phyloP scores from a whole-genome alignment of 2,113 vertebrate species.

The Axis porcinus region DNA sequence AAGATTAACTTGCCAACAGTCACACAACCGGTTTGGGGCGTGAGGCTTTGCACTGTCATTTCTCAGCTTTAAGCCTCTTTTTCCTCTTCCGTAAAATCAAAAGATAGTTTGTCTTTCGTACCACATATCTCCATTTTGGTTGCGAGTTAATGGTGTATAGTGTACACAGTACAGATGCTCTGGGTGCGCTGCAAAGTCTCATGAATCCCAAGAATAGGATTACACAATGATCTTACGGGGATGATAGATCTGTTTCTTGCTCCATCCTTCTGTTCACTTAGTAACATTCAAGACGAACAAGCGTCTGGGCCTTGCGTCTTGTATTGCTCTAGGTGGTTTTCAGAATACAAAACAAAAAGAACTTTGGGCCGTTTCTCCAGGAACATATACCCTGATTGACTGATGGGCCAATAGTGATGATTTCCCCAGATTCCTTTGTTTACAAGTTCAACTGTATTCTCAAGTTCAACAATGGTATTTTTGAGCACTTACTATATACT shows the following conservation, averaged over 20 bases:
- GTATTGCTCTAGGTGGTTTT: not conserved
- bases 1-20: too few relatives aligned
- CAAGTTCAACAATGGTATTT: not conserved
- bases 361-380: not conserved
- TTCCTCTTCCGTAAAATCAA: not conserved
- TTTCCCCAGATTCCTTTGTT: not conserved
- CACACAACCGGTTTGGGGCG: too few relatives aligned
- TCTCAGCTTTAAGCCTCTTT: not conserved
- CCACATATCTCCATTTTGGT: not conserved
- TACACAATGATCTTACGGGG: not conserved
- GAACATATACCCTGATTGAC: not conserved
- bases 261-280: not conserved
- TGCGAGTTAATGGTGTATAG: not conserved
- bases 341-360: constrained; percentile 7
- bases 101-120: not conserved
- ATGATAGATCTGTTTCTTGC: not conserved
- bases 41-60: not conserved
- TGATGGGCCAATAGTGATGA: not conserved
- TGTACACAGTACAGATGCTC: not conserved
- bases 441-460: not conserved
- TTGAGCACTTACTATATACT: not conserved
- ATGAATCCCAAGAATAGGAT: not conserved
- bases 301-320: not conserved
- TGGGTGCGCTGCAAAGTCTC: not conserved
- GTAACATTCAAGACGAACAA: not conserved